phyloP scores from a whole-genome alignment of 1,140 invertebrate species.

The Triops cancriformis region DNA sequence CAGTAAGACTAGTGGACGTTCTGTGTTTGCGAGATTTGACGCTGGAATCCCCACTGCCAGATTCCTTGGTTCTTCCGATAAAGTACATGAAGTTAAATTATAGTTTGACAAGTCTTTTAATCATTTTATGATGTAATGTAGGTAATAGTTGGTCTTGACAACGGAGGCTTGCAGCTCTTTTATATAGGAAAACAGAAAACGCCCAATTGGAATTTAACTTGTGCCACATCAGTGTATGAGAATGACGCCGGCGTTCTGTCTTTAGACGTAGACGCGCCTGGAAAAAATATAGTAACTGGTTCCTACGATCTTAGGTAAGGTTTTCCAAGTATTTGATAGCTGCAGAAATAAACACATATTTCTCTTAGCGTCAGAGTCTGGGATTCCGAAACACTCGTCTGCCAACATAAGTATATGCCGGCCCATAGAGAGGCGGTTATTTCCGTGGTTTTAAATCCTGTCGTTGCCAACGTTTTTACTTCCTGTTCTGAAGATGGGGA shows the following conservation, averaged over 20 bases:
- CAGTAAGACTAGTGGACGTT: neutral
- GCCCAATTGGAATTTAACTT: neutral
- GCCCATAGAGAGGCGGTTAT: constrained; percentile 18
- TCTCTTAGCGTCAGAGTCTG: constrained; percentile 24
- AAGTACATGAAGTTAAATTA: neutral
- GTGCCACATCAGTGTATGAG: constrained; percentile 17
- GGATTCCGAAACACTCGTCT: constrained; percentile 21
- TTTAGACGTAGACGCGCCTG: neutral
- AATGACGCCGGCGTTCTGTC: constrained; percentile 21
- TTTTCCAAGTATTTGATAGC: neutral
- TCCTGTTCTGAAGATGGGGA: constrained; percentile 26
- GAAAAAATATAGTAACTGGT: constrained; percentile 16
- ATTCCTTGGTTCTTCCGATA: constrained; percentile 18
- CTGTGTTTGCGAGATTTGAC: constrained; percentile 12
- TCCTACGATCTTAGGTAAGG: constrained; percentile 22
- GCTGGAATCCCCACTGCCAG: constrained; percentile 24
- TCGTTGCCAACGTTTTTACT: neutral
- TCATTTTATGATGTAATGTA: neutral
- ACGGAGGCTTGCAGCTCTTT: constrained; percentile 14
- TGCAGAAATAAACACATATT: neutral
- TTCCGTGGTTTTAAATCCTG: constrained; percentile 19
- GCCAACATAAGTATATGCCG: constrained; percentile 22
- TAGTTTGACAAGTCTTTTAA: constrained; percentile 11
- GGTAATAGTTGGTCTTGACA: constrained; percentile 22
- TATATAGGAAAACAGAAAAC: neutral